These are phyloP conservation scores for Hemitrygon akajei DNA, from an alignment of 2,797 vertebrate genomes.

Conservation along the genomic window DNA sequence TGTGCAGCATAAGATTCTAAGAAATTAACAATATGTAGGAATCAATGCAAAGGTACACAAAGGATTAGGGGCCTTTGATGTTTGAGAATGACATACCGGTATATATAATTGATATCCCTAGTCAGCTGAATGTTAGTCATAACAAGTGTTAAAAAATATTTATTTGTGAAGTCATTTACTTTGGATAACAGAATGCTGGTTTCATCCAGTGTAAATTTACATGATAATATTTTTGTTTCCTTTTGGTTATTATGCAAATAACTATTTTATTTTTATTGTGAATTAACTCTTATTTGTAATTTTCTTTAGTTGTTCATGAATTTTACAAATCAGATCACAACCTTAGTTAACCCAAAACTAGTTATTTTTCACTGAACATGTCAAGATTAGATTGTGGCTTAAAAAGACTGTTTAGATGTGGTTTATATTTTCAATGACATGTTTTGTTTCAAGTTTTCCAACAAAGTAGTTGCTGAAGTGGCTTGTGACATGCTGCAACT, in stretches of 20 bases:
- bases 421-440: constrained; percentile 38
- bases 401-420: not conserved
- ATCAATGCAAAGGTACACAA: not conserved
- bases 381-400: not conserved
- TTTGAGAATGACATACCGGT: not conserved
- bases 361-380: not conserved
- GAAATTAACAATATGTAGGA: constrained; percentile 5
- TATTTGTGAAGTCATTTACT: constrained; percentile 5
- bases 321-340: not conserved
- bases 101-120: not conserved
- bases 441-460: constrained; percentile 71
- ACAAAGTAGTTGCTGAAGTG: constrained; percentile 85
- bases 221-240: not conserved
- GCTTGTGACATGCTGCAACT: constrained; percentile 90
- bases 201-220: not conserved
- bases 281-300: not conserved
- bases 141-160: not conserved
- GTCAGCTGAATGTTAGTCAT: not conserved
- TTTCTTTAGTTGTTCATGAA: not conserved
- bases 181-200: not conserved
- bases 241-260: not conserved
- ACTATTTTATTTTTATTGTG: not conserved
- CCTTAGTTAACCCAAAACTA: not conserved
- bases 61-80: not conserved
- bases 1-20: not conserved